These are phyloP conservation scores for Epizoanthus illoricatus DNA, from an alignment of 92 coral and sea anemone genomes.

Conservation along the genomic window DNA sequence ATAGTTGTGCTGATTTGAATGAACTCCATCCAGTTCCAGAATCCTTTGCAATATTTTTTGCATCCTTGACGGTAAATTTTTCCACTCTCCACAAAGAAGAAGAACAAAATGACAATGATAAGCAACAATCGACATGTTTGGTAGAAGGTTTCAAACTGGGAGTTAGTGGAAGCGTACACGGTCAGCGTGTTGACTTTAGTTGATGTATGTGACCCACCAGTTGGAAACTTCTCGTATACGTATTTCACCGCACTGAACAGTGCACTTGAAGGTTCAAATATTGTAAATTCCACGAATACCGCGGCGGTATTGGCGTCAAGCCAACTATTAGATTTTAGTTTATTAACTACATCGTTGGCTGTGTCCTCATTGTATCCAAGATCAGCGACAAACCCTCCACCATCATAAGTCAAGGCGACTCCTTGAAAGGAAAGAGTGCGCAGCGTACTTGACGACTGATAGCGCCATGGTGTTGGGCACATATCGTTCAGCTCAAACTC, in stretches of 20 bases:
- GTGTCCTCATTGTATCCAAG: conserved; percentile 73
- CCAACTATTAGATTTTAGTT: conserved; percentile 62
- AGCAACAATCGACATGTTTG: conserved; percentile 77
- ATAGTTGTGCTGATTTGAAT: conserved; percentile 65
- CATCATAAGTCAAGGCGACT: conserved; percentile 57
- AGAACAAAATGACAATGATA: conserved; percentile 67
- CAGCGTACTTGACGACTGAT: conserved; percentile 48
- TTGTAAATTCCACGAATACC: conserved; percentile 71
- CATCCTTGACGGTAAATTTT: conserved; percentile 68
- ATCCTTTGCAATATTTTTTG: conserved; percentile 47
- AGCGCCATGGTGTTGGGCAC: conserved; percentile 88
- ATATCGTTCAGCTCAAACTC: conserved; percentile 59
- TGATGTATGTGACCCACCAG: conserved; percentile 60
- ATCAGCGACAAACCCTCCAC: conserved; percentile 86
- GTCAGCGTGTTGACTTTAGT: conserved; percentile 65
- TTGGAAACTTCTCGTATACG: conserved; percentile 61
- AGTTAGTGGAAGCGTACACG: conserved; percentile 63
- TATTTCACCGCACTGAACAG: conserved; percentile 71
- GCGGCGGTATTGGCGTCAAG: conserved; percentile 70
- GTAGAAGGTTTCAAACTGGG: conserved; percentile 57
- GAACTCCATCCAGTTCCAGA: conserved; percentile 88
- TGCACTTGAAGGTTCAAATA: conserved; percentile 77
- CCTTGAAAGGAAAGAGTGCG: conserved; percentile 64
- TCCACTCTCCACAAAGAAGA: conserved; percentile 74
- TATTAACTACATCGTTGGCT: conserved; percentile 55